Percentiles rank a stretch among this genome's conserved stretches.
Evolutionary conservation across 2,888 invertebrate genomes (phyloP).

Genomic region (Aethes cnicana): DNA sequence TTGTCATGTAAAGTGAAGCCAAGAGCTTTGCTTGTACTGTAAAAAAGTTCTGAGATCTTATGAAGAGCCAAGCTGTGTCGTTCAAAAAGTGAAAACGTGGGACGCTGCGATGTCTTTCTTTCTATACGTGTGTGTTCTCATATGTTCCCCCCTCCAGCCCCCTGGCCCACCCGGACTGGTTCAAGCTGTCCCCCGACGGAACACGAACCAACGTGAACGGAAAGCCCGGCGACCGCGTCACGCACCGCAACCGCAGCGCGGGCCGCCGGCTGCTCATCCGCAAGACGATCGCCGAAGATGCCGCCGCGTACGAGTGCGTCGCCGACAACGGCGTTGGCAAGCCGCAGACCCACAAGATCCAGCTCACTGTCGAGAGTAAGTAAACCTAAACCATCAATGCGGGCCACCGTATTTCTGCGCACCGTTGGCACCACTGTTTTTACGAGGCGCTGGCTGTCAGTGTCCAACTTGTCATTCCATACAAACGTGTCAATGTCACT

Average conservation of each 20-base stretch:
- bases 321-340: constrained; percentile 58
- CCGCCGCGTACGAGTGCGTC: constrained; percentile 61
- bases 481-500: too few relatives aligned
- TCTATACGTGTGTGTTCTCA: too few relatives aligned
- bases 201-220: constrained; percentile 48
- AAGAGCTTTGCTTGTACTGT: too few relatives aligned
- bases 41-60: too few relatives aligned
- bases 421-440: too few relatives aligned
- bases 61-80: too few relatives aligned
- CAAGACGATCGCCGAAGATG: constrained; percentile 52
- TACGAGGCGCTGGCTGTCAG: too few relatives aligned
- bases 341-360: constrained; percentile 53
- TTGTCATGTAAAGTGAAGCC: too few relatives aligned
- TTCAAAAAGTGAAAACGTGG: too few relatives aligned
- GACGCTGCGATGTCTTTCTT: too few relatives aligned
- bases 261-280: constrained; percentile 66
- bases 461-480: too few relatives aligned
- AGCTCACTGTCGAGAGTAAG: constrained; percentile 64
- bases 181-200: constrained; percentile 49
- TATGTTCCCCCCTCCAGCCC: constrained; percentile 55
- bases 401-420: neutral
- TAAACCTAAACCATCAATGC: constrained; percentile 29
- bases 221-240: constrained; percentile 52
- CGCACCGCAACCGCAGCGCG: constrained; percentile 62
- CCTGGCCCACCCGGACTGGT: constrained; percentile 61